phyloP scores from a whole-genome alignment of 2,797 vertebrate species.

The Paratrypauchen microcephalus region DNA sequence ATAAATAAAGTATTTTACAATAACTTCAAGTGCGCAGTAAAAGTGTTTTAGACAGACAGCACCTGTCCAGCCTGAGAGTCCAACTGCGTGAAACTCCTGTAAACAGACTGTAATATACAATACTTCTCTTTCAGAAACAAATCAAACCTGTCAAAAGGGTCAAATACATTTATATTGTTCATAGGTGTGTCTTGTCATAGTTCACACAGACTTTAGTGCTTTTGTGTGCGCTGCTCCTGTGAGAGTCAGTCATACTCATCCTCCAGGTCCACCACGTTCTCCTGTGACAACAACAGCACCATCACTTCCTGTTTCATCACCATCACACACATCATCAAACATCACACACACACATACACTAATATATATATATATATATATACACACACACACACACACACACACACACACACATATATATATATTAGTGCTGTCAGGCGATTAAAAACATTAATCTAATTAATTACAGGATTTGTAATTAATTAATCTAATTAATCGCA shows the following conservation, averaged over 20 bases:
- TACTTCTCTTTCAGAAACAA: neutral
- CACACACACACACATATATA: too few species aligned
- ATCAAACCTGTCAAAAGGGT: neutral
- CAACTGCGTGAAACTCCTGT: neutral
- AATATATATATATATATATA: too few species aligned
- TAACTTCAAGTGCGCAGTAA: neutral
- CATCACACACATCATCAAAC: too few species aligned
- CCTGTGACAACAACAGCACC: constrained; percentile 50
- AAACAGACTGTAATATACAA: neutral
- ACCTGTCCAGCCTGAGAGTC: too few species aligned
- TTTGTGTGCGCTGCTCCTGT: neutral
- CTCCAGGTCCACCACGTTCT: constrained; percentile 57
- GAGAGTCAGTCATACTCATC: constrained; percentile 72
- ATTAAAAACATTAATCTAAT: too few species aligned
- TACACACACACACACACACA: too few species aligned
- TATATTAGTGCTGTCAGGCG: too few species aligned
- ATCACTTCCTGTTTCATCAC: too few species aligned
- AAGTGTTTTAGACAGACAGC: neutral
- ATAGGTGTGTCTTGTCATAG: neutral
- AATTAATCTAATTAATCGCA: too few species aligned
- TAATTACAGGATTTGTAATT: too few species aligned
- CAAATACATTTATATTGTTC: neutral
- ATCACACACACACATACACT: too few species aligned
- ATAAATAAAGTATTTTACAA: neutral
- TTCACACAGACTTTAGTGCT: neutral